Evolutionary conservation across 1,140 invertebrate species (phyloP), one percentile per base, ranked within the genome.

Genomic region (Drosophila teissieri): DNA sequence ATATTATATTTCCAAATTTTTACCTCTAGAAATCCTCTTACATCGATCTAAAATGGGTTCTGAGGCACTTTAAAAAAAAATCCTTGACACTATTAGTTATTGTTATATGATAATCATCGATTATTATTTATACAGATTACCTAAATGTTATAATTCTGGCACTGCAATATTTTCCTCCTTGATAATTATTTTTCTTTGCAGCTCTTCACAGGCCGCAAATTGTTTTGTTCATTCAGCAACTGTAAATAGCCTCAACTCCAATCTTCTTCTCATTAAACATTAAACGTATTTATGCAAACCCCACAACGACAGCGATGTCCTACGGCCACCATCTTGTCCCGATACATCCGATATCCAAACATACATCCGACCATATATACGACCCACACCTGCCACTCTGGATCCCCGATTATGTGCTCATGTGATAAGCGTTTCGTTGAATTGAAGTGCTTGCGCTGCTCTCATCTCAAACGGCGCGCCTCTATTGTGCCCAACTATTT

Each of bases 201-300:
- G 68, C 46, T 68, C 62, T 34, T 15, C 27, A 49, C 36, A 46
- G 53, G 51, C 57, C 65, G 37, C 42, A 56, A 44, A 57, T 72
- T 78, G 67, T 65, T 75, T 68, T 54, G 81, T 77, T 80, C 64
- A 67, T 75, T 63, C 83, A 60, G 73, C 80, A 84, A 89, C 68
- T 89, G 84, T 88, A 88, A 80, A 88, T 88, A 88, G 84, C 84
- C 84, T 67, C 77, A 78, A 82, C 76, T 64, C 62, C 69, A 81
- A 86, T 80, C 48, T 78, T 82, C 54, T 82, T 90, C 78, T 81
- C 78, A 90, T 85, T 90, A 82, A 82, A 90, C 78, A 81, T 81
- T 82, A 77, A 90, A 85, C 78, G 64, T 85, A 85, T 90, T 90
- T 90, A 84, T 90, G 70, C 60, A 80, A 69, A 53, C 36, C 49